Percentiles rank a stretch among this genome's conserved stretches.
Evolutionary conservation across 2,888 invertebrate species (phyloP).

Genomic region (Acanthococcus lagerstroemiae): DNA sequence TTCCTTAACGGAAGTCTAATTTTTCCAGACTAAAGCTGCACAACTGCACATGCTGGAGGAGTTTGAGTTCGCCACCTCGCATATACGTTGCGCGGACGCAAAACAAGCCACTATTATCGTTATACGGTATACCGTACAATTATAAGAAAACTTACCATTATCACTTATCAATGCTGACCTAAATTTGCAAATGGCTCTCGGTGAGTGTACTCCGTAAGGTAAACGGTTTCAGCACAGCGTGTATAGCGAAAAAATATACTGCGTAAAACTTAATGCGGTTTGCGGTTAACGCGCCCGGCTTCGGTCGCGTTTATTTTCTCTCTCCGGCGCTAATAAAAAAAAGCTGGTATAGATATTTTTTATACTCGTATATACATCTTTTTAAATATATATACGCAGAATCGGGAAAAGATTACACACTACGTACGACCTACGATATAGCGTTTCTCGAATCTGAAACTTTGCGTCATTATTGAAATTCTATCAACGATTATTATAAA

Average conservation of each 20-base stretch:
- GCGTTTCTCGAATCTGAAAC: neutral
- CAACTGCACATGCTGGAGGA: too few relatives aligned
- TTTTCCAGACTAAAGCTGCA: too few relatives aligned
- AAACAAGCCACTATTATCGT: too few relatives aligned
- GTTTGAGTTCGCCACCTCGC: too few relatives aligned
- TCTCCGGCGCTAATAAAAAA: neutral
- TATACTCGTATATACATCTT: neutral
- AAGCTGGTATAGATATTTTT: neutral
- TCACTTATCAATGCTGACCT: slow-evolving; percentile 8
- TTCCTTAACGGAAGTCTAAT: too few relatives aligned
- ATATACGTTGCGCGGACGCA: too few relatives aligned
- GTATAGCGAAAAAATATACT: neutral
- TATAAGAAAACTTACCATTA: neutral
- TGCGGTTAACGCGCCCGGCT: neutral
- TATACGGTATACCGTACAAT: too few relatives aligned
- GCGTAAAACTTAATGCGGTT: neutral
- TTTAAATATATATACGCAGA: neutral
- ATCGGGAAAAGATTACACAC: neutral
- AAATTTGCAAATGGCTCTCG: neutral
- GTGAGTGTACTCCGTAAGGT: neutral
- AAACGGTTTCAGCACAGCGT: neutral
- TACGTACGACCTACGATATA: neutral
- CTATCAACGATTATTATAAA: neutral
- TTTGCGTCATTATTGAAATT: neutral
- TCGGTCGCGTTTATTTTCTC: neutral